Evolutionary conservation across 2,797 vertebrate genomes (phyloP).

Genomic region (Typhlichthys eigenmanni): DNA sequence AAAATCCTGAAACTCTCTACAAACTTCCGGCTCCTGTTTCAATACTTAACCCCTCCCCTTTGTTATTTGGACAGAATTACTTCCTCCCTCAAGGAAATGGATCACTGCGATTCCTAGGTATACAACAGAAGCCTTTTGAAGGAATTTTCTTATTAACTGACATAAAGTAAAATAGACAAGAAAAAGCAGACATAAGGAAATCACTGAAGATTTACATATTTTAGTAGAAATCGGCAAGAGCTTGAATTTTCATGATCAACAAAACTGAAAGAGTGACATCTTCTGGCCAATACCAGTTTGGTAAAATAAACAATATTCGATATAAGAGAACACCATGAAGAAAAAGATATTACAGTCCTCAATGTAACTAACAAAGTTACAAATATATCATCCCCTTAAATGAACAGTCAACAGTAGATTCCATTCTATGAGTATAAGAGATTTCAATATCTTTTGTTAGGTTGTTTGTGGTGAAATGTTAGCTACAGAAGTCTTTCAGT

Average conservation of each 20-base stretch:
- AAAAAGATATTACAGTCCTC: slow-evolving; percentile 5
- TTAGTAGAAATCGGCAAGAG: neutral
- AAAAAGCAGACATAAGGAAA: slow-evolving; percentile 11
- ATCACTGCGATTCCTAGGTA: slow-evolving; percentile 6
- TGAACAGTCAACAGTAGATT: slow-evolving; percentile 6
- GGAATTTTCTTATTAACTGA: neutral
- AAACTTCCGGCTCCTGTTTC: slow-evolving; percentile 2
- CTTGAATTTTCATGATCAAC: neutral
- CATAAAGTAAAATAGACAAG: neutral
- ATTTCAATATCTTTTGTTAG: slow-evolving; percentile 7
- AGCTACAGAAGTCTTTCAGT: slow-evolving; percentile 35
- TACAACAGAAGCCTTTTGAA: slow-evolving; percentile 7
- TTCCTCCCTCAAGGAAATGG: slow-evolving; percentile 8
- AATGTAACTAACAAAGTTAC: slow-evolving; percentile 1
- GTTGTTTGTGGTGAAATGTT: neutral
- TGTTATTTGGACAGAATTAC: slow-evolving; percentile 16
- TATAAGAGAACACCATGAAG: neutral
- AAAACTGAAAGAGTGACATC: slow-evolving; percentile 55
- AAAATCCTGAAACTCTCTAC: no score
- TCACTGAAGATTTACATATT: slow-evolving; percentile 3
- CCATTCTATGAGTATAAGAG: slow-evolving; percentile 9
- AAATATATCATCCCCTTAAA: slow-evolving; percentile 8
- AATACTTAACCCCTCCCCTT: slow-evolving; percentile 15
- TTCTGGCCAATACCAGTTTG: slow-evolving; percentile 44
- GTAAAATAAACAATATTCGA: slow-evolving; percentile 16